Percentiles rank a stretch among this genome's conserved stretches.
These are phyloP conservation scores for Bufo bufo DNA, from an alignment of 2,113 vertebrate genomes.

Conservation along the genomic window DNA sequence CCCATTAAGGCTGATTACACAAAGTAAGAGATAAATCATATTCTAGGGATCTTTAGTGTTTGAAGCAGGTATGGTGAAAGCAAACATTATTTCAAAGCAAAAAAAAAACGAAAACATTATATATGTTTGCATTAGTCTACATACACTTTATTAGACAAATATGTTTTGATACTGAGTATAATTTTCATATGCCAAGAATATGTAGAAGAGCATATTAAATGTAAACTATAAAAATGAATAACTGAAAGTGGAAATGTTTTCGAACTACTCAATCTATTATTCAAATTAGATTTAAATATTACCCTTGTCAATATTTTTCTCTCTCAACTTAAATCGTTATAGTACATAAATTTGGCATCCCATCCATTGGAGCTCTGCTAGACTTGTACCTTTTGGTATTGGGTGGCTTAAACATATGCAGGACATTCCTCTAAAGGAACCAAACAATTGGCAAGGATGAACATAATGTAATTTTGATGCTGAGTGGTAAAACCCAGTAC, in stretches of 20 bases:
- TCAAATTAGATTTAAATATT: constrained; percentile 6
- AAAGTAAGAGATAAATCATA: constrained; percentile 36
- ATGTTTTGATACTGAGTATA: not conserved
- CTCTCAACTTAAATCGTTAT: not conserved
- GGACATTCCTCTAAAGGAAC: too few relatives aligned
- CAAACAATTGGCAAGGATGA: too few relatives aligned
- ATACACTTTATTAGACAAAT: not conserved
- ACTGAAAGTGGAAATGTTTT: not conserved
- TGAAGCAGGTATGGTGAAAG: constrained; percentile 12
- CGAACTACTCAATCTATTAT: not conserved
- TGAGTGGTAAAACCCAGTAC: not conserved
- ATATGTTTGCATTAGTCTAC: not conserved
- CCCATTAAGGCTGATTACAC: constrained; percentile 51
- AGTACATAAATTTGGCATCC: not conserved
- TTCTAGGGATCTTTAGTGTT: constrained; percentile 11
- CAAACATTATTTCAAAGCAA: not conserved
- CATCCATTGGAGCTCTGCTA: too few relatives aligned
- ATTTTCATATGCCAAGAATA: not conserved
- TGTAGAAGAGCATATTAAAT: not conserved
- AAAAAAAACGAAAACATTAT: not conserved
- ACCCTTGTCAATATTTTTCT: too few relatives aligned
- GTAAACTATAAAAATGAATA: not conserved
- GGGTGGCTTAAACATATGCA: too few relatives aligned
- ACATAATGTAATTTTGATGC: too few relatives aligned
- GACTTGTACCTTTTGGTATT: too few relatives aligned